Percentiles rank a stretch among this genome's conserved stretches.
Conservation (phyloP, 2,888 invertebrate genomes). For the Dicyrtoma fusca region DNA sequence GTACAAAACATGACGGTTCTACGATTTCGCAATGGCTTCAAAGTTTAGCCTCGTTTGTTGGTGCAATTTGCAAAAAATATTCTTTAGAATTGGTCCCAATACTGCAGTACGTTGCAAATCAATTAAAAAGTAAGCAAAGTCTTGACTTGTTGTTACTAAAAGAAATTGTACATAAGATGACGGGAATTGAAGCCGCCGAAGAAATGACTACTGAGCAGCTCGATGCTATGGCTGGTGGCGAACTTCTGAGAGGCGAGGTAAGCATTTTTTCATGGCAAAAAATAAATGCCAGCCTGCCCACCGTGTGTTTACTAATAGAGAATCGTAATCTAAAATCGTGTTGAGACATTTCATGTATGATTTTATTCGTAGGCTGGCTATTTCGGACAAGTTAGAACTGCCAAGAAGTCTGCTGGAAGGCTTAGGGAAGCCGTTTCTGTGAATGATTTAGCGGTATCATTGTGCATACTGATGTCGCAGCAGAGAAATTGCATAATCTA, state of each 20-base stretch:
- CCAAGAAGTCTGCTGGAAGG: slow-evolving; percentile 90
- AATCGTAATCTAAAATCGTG: no score
- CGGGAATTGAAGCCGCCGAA: slow-evolving; percentile 95
- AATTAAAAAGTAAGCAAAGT: slow-evolving; percentile 93
- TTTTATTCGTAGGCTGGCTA: slow-evolving; percentile 79
- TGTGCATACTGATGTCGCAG: slow-evolving; percentile 94
- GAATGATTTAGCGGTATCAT: slow-evolving; percentile 87
- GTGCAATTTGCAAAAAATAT: slow-evolving; percentile 96
- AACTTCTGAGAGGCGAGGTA: slow-evolving; percentile 90
- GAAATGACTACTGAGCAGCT: slow-evolving; percentile 96
- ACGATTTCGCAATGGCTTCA: slow-evolving; percentile 93
- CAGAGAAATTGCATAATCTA: slow-evolving; percentile 95
- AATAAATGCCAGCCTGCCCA: no score
- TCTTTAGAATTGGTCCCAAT: slow-evolving; percentile 92
- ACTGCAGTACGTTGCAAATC: slow-evolving; percentile 95
- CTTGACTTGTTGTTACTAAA: slow-evolving; percentile 90
- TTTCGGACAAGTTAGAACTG: slow-evolving; percentile 95
- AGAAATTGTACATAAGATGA: slow-evolving; percentile 99
- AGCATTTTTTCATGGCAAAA: slow-evolving; percentile 44
- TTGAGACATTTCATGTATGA: slow-evolving; percentile 1
- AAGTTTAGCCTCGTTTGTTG: slow-evolving; percentile 92
- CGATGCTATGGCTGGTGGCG: slow-evolving; percentile 96
- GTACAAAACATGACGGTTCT: slow-evolving; percentile 83
- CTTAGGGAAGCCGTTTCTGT: slow-evolving; percentile 94
- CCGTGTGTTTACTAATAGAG: no score